Percentiles rank a stretch among this genome's conserved stretches.
These are phyloP conservation scores for Tiliacea citrago DNA, from an alignment of 2,888 invertebrate species.

Conservation along the genomic window DNA sequence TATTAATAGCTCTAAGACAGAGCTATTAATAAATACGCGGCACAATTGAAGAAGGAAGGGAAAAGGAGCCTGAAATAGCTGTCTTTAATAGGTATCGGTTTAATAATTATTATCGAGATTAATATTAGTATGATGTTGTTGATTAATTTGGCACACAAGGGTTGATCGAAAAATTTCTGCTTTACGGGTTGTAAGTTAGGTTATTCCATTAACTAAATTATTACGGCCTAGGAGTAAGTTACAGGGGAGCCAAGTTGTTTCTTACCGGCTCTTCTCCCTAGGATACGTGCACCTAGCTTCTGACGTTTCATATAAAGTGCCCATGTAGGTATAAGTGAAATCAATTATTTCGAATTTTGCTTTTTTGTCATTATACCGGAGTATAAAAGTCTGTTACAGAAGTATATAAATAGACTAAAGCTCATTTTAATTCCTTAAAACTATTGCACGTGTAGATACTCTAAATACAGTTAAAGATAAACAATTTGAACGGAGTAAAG, in stretches of 20 bases:
- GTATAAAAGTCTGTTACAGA: not conserved
- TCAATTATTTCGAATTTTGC: too few relatives aligned
- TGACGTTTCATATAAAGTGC: too few relatives aligned
- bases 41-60: not conserved
- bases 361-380: too few relatives aligned
- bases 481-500: not conserved
- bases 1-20: conserved; percentile 32
- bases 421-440: not conserved
- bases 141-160: not conserved
- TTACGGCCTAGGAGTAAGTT: not conserved
- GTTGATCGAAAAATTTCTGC: not conserved
- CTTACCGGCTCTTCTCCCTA: too few relatives aligned
- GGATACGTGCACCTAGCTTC: too few relatives aligned
- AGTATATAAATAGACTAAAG: not conserved
- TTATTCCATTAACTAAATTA: not conserved
- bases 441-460: not conserved
- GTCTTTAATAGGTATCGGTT: not conserved
- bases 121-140: not conserved
- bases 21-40: conserved; percentile 7
- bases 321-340: too few relatives aligned
- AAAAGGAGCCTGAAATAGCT: not conserved
- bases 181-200: not conserved
- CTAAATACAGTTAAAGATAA: not conserved
- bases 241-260: too few relatives aligned
- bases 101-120: not conserved